phyloP scores from a whole-genome alignment of 1,140 invertebrate species.

The Pectinophora gossypiella region DNA sequence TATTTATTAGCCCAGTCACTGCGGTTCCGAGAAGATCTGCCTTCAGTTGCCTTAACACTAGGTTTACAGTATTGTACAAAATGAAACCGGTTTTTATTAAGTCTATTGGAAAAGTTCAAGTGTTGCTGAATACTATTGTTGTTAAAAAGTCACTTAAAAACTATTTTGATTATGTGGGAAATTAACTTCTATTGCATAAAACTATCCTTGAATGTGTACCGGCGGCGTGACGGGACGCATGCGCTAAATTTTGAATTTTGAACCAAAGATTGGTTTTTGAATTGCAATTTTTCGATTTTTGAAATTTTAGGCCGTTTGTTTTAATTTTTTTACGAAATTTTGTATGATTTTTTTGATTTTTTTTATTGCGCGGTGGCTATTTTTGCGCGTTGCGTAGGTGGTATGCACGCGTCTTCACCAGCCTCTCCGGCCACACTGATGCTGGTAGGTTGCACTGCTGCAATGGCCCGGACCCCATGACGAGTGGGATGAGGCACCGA shows the following conservation, averaged over 20 bases:
- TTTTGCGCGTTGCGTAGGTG: conserved; percentile 69
- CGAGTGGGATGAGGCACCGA: conserved; percentile 44
- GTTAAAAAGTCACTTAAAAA: conserved; percentile 64
- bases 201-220: conserved; percentile 69
- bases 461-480: conserved; percentile 34
- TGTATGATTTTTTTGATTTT: conserved; percentile 21
- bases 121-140: conserved; percentile 72
- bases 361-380: conserved; percentile 43
- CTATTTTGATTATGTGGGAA: conserved; percentile 69
- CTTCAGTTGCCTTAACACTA: conserved; percentile 69
- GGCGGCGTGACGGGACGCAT: conserved; percentile 58
- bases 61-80: conserved; percentile 57
- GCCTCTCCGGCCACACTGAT: conserved; percentile 69
- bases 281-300: conserved; percentile 37
- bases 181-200: conserved; percentile 70
- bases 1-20: conserved; percentile 55
- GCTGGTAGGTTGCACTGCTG: conserved; percentile 57
- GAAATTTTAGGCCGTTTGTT: conserved; percentile 56
- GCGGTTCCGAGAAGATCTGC: conserved; percentile 65
- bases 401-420: conserved; percentile 63
- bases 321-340: conserved; percentile 35
- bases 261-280: conserved; percentile 67
- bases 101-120: conserved; percentile 63
- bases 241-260: conserved; percentile 63
- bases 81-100: conserved; percentile 53